Evolutionary conservation across 2,113 vertebrate species (phyloP).

Genomic region (Hepsetus odoe): DNA sequence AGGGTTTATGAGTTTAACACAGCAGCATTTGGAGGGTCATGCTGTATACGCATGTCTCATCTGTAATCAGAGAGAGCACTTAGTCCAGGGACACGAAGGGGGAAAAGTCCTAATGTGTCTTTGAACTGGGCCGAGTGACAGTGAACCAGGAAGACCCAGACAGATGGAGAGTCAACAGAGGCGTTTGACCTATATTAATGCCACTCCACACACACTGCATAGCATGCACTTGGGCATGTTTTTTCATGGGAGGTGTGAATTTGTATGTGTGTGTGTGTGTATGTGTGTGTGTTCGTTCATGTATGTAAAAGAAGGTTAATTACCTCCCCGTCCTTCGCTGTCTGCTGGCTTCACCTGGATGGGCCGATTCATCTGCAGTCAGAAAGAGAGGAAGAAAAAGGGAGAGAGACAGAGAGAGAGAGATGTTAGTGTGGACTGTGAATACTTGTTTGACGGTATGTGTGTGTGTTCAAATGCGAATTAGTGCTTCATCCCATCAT

Average conservation of each 20-base stretch:
- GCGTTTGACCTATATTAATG: conserved; percentile 77
- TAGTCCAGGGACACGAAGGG: not conserved
- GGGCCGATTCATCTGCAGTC: conserved; percentile 92
- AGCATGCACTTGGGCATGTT: conserved; percentile 42
- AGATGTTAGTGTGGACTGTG: not conserved
- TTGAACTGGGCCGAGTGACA: conserved; percentile 66
- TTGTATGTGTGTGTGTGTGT: conserved; percentile 23
- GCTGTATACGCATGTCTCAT: not conserved
- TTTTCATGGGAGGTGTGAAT: conserved; percentile 54
- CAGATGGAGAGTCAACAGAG: conserved; percentile 78
- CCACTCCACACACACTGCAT: conserved; percentile 64
- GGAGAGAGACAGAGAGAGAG: conserved; percentile 21
- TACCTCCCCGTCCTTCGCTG: conserved; percentile 99
- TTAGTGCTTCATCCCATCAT: conserved; percentile 17
- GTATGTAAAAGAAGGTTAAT: conserved; percentile 71
- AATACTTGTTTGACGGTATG: not conserved
- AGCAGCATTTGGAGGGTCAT: not conserved
- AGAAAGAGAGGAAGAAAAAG: conserved; percentile 48
- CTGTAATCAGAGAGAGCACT: conserved; percentile 26
- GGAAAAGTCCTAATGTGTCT: conserved; percentile 56
- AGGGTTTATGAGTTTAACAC: too few species aligned
- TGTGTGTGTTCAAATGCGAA: not conserved
- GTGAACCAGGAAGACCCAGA: conserved; percentile 67
- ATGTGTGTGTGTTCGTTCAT: conserved; percentile 40
- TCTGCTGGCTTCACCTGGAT: conserved; percentile 99